A percentile compares a stretch with the other conserved stretches of the same genome.
These are phyloP conservation scores for Sitobion miscanthi DNA, from an alignment of 1,140 invertebrate genomes.

Conservation along the genomic window DNA sequence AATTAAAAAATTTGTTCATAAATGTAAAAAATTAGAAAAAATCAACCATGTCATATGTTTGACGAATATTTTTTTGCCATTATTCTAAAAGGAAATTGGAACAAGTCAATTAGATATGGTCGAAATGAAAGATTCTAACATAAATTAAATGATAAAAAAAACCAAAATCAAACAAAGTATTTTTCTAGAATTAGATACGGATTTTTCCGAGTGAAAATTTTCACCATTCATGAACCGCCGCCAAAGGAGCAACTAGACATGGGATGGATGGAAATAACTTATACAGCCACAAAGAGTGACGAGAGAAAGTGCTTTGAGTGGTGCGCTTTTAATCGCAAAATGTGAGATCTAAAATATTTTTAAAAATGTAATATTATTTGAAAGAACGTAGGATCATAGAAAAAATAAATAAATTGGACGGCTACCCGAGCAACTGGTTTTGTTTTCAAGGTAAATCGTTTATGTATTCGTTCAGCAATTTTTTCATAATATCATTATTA, in stretches of 20 bases:
- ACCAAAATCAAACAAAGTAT: slow-evolving; percentile 41
- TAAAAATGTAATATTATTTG: background rate
- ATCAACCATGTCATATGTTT: slow-evolving; percentile 8
- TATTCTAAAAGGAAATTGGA: slow-evolving; percentile 40
- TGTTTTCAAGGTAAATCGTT: slow-evolving; percentile 35
- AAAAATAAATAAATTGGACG: slow-evolving; percentile 13
- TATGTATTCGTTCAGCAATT: background rate
- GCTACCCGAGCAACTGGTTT: slow-evolving; percentile 24
- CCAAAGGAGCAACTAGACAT: background rate
- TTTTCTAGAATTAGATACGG: slow-evolving; percentile 53
- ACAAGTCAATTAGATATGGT: slow-evolving; percentile 49
- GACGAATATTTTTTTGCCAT: slow-evolving; percentile 13
- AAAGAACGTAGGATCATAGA: slow-evolving; percentile 15
- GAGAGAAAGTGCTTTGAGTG: slow-evolving; percentile 31
- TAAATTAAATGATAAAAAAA: slow-evolving; percentile 9
- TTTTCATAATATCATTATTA: background rate
- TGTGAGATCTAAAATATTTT: slow-evolving; percentile 30
- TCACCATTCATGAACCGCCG: slow-evolving; percentile 44
- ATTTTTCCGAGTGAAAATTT: slow-evolving; percentile 55
- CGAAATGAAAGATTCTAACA: background rate
- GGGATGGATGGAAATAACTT: slow-evolving; percentile 24
- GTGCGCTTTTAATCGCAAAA: slow-evolving; percentile 33
- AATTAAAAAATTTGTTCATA: background rate
- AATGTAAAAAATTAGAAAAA: background rate
- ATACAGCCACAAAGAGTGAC: background rate